Evolutionary conservation across 2,113 vertebrate species (phyloP).

Genomic region (Eptesicus fuscus): DNA sequence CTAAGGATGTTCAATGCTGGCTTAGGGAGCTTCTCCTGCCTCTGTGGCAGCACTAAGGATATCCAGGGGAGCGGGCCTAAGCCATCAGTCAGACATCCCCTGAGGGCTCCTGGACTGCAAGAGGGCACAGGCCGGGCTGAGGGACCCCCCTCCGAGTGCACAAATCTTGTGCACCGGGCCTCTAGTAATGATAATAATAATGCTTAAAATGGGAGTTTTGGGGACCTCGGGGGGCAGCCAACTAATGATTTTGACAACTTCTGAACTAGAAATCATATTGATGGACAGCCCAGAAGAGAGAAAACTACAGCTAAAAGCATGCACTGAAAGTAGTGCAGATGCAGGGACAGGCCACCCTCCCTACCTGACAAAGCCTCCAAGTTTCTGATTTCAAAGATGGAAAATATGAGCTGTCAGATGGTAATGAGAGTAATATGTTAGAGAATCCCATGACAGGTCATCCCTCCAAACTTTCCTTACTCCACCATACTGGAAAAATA

Average conservation of each 20-base stretch:
- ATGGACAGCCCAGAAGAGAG: not conserved
- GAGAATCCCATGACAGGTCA: not conserved
- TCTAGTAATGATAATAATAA: not conserved
- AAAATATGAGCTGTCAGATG: not conserved
- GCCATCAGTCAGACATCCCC: too few species aligned
- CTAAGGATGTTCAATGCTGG: too few species aligned
- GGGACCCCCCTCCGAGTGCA: too few species aligned
- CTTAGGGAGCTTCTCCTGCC: too few species aligned
- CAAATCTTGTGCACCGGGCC: too few species aligned
- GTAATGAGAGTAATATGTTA: not conserved
- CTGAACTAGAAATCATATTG: not conserved
- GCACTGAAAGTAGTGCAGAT: not conserved
- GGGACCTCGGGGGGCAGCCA: accelerated
- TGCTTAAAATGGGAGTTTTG: not conserved
- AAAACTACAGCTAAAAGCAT: not conserved
- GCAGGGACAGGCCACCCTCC: accelerated
- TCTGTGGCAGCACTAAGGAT: too few species aligned
- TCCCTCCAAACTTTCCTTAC: not conserved
- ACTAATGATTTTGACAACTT: not conserved
- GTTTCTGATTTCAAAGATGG: not conserved
- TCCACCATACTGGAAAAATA: not conserved
- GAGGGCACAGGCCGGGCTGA: too few species aligned
- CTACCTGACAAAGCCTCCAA: not conserved
- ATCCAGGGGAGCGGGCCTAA: too few species aligned
- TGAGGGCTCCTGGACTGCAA: too few species aligned